Percentiles rank a stretch among this genome's conserved stretches.
Evolutionary conservation across 2,113 vertebrate genomes (phyloP).

Genomic region (Fukomys damarensis): DNA sequence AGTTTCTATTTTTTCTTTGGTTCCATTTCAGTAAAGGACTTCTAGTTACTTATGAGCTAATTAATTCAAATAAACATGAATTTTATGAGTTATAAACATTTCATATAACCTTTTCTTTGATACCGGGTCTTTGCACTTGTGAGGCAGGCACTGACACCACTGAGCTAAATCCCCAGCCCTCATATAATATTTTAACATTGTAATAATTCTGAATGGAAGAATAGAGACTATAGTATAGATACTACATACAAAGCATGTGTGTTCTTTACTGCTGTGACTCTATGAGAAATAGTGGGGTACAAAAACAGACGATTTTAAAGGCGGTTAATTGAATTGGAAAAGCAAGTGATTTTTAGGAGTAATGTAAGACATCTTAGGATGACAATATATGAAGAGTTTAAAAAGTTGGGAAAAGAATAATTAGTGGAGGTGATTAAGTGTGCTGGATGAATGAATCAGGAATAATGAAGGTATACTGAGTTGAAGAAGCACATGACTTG

Average conservation of each 20-base stretch:
- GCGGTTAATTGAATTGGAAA: background rate
- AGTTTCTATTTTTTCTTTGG: background rate
- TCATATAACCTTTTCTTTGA: too few species aligned
- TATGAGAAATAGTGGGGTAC: background rate
- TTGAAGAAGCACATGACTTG: background rate
- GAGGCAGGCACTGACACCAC: too few species aligned
- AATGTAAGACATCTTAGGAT: background rate
- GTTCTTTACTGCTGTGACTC: background rate
- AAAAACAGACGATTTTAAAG: background rate
- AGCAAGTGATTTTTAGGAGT: background rate
- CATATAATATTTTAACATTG: slow-evolving; percentile 4
- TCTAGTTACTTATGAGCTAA: background rate
- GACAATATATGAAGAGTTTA: background rate
- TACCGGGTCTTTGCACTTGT: too few species aligned
- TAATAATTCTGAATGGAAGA: background rate
- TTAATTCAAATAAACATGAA: background rate
- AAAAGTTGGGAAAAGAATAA: background rate
- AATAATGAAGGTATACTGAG: background rate
- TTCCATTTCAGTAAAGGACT: background rate
- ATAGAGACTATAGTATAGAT: background rate
- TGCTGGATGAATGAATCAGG: background rate
- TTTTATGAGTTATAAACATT: background rate
- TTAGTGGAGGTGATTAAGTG: background rate
- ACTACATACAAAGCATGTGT: background rate
- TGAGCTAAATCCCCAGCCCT: too few species aligned